Conservation (phyloP, 2,888 invertebrate species). For the Tolmerus cingulatus region DNA sequence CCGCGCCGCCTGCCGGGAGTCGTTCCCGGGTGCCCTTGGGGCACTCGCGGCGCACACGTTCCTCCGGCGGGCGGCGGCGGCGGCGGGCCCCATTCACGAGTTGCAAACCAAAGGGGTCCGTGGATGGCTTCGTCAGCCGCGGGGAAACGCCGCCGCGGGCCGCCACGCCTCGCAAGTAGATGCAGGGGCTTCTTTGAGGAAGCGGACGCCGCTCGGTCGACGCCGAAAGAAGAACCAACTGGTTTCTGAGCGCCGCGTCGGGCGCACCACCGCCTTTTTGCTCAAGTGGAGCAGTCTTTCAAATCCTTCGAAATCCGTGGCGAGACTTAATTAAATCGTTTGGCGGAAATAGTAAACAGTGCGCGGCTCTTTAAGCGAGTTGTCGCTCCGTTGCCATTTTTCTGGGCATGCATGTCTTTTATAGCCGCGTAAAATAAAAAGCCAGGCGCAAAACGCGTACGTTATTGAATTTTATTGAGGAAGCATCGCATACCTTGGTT, state of each 20-base stretch:
- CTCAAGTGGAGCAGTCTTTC: neutral
- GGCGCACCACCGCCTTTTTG: neutral
- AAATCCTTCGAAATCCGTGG: neutral
- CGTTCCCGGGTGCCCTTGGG: neutral
- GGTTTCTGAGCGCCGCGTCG: neutral
- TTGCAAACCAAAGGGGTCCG: neutral
- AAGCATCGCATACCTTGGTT: neutral
- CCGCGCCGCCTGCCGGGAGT: neutral
- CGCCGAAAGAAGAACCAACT: neutral
- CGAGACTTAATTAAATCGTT: neutral
- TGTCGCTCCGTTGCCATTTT: neutral
- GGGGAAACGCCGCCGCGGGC: neutral
- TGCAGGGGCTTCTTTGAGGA: neutral
- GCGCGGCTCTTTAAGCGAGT: neutral
- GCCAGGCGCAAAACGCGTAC: neutral
- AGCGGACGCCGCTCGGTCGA: neutral
- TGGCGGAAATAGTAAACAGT: neutral
- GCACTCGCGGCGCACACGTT: neutral
- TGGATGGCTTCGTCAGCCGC: neutral
- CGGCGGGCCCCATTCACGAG: neutral
- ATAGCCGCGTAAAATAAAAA: neutral
- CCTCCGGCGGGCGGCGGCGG: neutral
- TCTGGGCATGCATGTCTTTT: neutral
- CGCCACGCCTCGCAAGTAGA: neutral
- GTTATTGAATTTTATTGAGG: neutral